These are phyloP conservation scores for Tachystola acroxantha DNA, from an alignment of 2,888 invertebrate species.

Conservation along the genomic window DNA sequence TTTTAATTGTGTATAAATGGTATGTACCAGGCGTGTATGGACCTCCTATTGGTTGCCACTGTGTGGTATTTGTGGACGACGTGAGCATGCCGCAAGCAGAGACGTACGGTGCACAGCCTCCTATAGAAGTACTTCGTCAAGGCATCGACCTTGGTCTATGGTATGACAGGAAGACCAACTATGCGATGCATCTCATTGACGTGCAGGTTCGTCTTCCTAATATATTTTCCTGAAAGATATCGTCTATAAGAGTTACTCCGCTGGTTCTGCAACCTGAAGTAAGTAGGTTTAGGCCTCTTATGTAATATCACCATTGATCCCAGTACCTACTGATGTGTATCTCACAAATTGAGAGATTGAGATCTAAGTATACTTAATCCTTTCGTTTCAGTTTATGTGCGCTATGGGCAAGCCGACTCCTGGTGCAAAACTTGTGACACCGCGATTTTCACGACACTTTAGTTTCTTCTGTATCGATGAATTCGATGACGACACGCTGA, in stretches of 20 bases:
- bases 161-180: conserved; percentile 90
- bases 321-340: no score
- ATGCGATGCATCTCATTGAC: conserved; percentile 89
- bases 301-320: no score
- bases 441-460: conserved; percentile 92
- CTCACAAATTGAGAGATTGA: no score
- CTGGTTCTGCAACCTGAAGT: no score
- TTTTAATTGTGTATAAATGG: no score
- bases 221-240: conserved; percentile 4
- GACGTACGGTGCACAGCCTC: conserved; percentile 95
- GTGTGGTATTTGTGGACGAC: conserved; percentile 96
- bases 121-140: conserved; percentile 94
- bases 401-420: conserved; percentile 91
- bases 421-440: conserved; percentile 90
- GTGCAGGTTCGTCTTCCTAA: conserved; percentile 80
- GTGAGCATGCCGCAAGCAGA: conserved; percentile 96
- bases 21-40: conserved; percentile 93
- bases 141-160: conserved; percentile 94
- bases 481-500: conserved; percentile 90
- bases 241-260: no score
- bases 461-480: conserved; percentile 92
- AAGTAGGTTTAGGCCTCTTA: no score
- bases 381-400: conserved; percentile 85
- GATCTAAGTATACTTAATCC: no score
- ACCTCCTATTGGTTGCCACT: conserved; percentile 92